Evolutionary conservation across 37 sponge, comb jelly and placozoan species (phyloP).

Genomic region (Chondrilla cf. caribensis): DNA sequence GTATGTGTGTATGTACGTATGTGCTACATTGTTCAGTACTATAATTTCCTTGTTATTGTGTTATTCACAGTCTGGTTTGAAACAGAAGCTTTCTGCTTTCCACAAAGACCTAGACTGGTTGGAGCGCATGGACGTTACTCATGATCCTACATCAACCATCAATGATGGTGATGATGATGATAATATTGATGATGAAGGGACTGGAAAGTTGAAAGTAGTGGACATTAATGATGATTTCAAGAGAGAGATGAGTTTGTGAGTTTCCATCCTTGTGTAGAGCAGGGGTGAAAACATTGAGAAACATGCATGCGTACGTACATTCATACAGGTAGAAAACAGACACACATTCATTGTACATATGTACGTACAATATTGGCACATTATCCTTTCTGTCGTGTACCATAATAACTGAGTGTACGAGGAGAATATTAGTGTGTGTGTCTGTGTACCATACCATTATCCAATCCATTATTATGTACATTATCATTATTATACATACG

Average conservation of each 20-base stretch:
- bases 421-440: too few relatives aligned
- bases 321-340: too few relatives aligned
- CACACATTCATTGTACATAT: background rate
- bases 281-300: background rate
- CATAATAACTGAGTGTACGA: too few relatives aligned
- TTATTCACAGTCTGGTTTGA: slow-evolving; percentile 33
- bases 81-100: slow-evolving; percentile 29
- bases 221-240: slow-evolving; percentile 81
- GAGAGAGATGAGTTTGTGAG: slow-evolving; percentile 87
- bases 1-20: background rate
- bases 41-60: background rate
- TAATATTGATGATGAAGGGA: slow-evolving; percentile 25
- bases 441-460: too few relatives aligned
- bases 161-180: too few relatives aligned
- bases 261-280: too few relatives aligned
- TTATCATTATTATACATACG: too few relatives aligned
- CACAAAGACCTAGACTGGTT: slow-evolving; percentile 71
- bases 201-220: slow-evolving; percentile 23
- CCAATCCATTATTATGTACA: too few relatives aligned
- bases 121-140: slow-evolving; percentile 58
- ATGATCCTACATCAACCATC: background rate
- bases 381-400: background rate
- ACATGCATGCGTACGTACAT: background rate
- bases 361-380: background rate
- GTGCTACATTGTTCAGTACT: background rate